Evolutionary conservation across 2,888 invertebrate species (phyloP).

Genomic region (Lasioglossum oenotherae): DNA sequence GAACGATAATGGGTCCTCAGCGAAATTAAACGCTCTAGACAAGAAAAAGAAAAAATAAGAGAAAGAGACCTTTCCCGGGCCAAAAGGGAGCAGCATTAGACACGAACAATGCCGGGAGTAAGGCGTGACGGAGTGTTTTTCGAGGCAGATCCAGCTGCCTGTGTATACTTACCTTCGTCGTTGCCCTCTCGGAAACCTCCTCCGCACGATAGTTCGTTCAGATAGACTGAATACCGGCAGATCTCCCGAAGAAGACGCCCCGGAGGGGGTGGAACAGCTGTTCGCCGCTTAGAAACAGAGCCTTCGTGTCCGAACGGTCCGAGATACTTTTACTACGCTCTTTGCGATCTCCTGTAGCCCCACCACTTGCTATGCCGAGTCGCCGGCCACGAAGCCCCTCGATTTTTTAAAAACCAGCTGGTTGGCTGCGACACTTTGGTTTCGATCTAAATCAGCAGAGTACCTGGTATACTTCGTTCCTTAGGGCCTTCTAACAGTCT

Average conservation of each 20-base stretch:
- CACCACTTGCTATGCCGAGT: background rate
- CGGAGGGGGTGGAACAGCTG: conserved; percentile 73
- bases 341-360: conserved; percentile 5
- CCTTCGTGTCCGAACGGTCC: conserved; percentile 35
- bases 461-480: background rate
- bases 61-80: background rate
- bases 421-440: background rate
- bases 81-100: conserved; percentile 50
- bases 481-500: background rate
- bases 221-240: conserved; percentile 69
- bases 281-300: conserved; percentile 58
- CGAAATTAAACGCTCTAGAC: background rate
- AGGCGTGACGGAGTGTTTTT: conserved; percentile 70
- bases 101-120: conserved; percentile 61
- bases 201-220: conserved; percentile 71
- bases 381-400: background rate
- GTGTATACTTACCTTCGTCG: conserved; percentile 56
- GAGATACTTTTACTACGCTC: conserved; percentile 12
- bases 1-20: background rate
- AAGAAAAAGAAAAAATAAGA: background rate
- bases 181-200: conserved; percentile 66
- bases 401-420: background rate
- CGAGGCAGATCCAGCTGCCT: conserved; percentile 69
- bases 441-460: background rate
- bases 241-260: conserved; percentile 66